Base-by-base conservation (phyloP, 2,888 invertebrate genomes). In the Phyllotreta cruciferae region DNA sequence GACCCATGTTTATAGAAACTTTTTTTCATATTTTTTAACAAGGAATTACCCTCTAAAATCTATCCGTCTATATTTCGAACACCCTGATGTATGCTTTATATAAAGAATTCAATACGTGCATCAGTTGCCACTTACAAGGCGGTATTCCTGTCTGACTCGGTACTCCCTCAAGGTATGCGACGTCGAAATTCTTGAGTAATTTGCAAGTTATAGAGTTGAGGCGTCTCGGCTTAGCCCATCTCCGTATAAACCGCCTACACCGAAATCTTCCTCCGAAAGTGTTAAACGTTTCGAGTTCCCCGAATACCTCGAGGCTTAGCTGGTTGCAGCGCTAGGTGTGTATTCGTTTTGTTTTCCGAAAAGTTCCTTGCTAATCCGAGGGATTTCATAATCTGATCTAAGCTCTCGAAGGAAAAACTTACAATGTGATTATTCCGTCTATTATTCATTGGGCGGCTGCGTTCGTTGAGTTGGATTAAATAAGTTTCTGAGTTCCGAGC, bases 51-150 rank as follows among this genome's bases (percentile, higher is more conserved):
- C n/a, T n/a, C n/a, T n/a, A n/a, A n/a, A n/a, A n/a, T n/a, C n/a
- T n/a, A n/a, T n/a, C n/a, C n/a, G n/a, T n/a, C n/a, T n/a, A n/a
- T n/a, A n/a, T n/a, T n/a, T n/a, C n/a, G n/a, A n/a, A n/a, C n/a
- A n/a, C n/a, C n/a, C n/a, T n/a, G n/a, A n/a, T n/a, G 54, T 57
- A 60, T 63, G 62, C 61, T 64, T 63, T 67, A 65, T 66, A 56
- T 58, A 69, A 70, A 70, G 69, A 73, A 70, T 72, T 69, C 70
- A 74, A 73, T 74, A 71, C 71, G 70, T 70, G 42, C 24, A 24
- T 24, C 24, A 24, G 24, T 24, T 24, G 70, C 62, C 62, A 60
- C 53, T 61, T 36, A 47, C 58, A 71, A 71, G 71, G 69, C 4
- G 4, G 24, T 24, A 61, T 66, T 66, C 62, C 60, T 58, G 66